Base-by-base conservation (phyloP, 2,113 vertebrate genomes). In the Tenrec ecaudatus region DNA sequence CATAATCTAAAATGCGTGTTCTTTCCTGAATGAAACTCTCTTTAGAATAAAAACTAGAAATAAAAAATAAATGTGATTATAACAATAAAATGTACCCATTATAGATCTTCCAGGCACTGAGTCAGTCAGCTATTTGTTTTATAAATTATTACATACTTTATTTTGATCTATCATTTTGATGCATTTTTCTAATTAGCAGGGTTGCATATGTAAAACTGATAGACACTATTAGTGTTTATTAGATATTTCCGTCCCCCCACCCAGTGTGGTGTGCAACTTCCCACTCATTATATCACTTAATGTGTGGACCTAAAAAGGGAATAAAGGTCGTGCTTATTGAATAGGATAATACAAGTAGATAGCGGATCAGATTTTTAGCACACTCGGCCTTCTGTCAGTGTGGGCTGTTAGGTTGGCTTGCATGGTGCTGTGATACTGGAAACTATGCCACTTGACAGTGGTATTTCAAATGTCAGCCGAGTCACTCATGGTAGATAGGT, bases 31-130 rank as follows among this genome's bases (percentile, higher is more conserved):
- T 91, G 68, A 81, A 77, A 91, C 82, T 85, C 84, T 8, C 16
- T 91, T 60, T 25, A 68, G 43, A 58, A 80, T 93, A 84, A 85
- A 84, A 77, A 22, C 36, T 66, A 75, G 75, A 88, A 84, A 80
- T 93, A 38, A 87, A 95, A 93, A 84, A 75, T 91, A 82, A 92
- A 40, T 93, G 8, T 93, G 22, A 62, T 19, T 22, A 62, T 62
- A 62, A 62, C 60, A 62, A 62, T 62, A 62, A 62, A 62, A 62
- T 14, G 16, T 62, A 12, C 22, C 22, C 12, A 62, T 62, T 62
- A 19, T 62, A 62, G 60, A 11, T 2, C 60, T 62, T 62, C 12
- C 60, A 62, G 60, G 60, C 60, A 62, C 60, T 62, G 19, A 12
- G 19, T 6, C 22, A 62, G 12, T 20, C 22, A 62, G 22, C 60